These are phyloP conservation scores for Holacanthus passer DNA, from an alignment of 2,113 vertebrate species.

Conservation along the genomic window DNA sequence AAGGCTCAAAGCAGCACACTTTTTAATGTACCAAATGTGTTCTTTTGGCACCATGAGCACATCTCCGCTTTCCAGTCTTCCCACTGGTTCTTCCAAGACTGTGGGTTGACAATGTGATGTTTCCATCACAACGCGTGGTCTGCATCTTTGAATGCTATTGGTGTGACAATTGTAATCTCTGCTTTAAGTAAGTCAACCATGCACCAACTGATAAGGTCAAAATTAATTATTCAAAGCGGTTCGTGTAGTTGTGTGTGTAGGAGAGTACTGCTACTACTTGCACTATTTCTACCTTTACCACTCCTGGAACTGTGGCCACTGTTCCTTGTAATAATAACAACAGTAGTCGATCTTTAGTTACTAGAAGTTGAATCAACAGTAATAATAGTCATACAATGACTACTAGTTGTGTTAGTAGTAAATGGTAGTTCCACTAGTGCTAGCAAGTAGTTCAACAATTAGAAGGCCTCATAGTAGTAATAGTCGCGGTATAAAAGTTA, in stretches of 20 bases:
- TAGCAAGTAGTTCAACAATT: too few species aligned
- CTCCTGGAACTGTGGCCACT: too few species aligned
- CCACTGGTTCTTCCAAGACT: background rate
- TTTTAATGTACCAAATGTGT: background rate
- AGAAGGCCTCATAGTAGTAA: too few species aligned
- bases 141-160: slow-evolving; percentile 1
- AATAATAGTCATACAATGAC: background rate
- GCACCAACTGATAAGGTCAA: background rate
- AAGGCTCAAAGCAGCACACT: background rate
- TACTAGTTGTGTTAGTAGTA: background rate
- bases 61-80: background rate
- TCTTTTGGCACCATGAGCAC: background rate
- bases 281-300: background rate
- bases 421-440: background rate
- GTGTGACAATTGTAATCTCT: background rate
- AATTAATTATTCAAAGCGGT: slow-evolving; percentile 2
- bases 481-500: too few species aligned
- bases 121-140: background rate
- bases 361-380: background rate
- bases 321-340: background rate
- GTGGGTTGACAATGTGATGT: background rate
- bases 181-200: background rate
- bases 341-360: too few species aligned
- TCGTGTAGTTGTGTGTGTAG: background rate
- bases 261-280: background rate